Evolutionary conservation across 2,888 invertebrate genomes (phyloP).

Genomic region (Meiosimyza platycephala): DNA sequence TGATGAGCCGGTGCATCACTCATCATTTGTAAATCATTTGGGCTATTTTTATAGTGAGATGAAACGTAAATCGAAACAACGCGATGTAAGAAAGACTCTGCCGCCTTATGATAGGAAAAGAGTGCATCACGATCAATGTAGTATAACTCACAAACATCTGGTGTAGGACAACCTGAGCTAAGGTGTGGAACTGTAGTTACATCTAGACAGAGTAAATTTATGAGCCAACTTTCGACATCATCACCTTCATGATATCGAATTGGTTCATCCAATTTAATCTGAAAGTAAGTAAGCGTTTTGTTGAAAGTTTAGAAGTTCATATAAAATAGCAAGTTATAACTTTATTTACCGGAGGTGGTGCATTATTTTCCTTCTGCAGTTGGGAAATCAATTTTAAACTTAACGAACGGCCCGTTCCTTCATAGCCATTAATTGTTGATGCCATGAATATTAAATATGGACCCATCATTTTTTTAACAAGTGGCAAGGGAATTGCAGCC

Average conservation of each 20-base stretch:
- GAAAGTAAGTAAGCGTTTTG: conserved; percentile 5
- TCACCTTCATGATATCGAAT: conserved; percentile 93
- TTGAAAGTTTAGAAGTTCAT: background rate
- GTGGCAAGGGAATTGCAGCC: conserved; percentile 95
- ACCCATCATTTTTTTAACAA: conserved; percentile 88
- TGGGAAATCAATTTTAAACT: conserved; percentile 95
- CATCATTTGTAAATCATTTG: conserved; percentile 97
- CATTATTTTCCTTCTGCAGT: conserved; percentile 74
- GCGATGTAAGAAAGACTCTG: conserved; percentile 90
- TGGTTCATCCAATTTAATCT: conserved; percentile 90
- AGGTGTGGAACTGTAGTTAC: conserved; percentile 76
- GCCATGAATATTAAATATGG: conserved; percentile 95
- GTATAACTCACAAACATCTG: conserved; percentile 88
- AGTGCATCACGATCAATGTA: conserved; percentile 91
- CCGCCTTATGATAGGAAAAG: conserved; percentile 96
- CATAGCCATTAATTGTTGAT: conserved; percentile 98
- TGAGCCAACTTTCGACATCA: conserved; percentile 91
- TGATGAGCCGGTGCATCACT: conserved; percentile 99
- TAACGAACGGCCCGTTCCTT: conserved; percentile 96
- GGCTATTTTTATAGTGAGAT: conserved; percentile 99
- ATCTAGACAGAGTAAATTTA: conserved; percentile 90
- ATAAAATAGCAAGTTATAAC: background rate
- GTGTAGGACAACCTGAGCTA: conserved; percentile 86
- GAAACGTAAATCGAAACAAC: conserved; percentile 95
- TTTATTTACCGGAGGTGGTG: conserved; percentile 71